These are phyloP conservation scores for Tetragonula carbonaria DNA, from an alignment of 2,888 invertebrate species.

Conservation along the genomic window DNA sequence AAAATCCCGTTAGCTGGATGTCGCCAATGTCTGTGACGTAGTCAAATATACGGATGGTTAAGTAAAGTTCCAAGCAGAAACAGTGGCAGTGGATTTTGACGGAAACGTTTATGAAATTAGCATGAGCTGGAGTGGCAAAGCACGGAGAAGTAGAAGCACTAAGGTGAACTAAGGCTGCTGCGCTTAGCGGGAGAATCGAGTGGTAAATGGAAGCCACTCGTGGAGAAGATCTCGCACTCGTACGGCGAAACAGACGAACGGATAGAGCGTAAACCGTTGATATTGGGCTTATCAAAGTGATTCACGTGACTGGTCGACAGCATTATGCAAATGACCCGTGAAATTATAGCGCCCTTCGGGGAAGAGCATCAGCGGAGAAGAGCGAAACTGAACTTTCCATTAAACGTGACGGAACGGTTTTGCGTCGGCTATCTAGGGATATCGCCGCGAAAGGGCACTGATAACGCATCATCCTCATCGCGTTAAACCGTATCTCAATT, in stretches of 20 bases:
- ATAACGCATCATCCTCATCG: conserved; percentile 31
- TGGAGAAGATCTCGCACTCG: conserved; percentile 22
- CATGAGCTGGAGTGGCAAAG: background rate
- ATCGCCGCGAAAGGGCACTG: conserved; percentile 27
- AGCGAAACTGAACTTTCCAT: conserved; percentile 62
- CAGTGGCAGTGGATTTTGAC: background rate
- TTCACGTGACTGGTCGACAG: conserved; percentile 65
- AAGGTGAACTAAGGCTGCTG: no score
- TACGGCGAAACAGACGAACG: conserved; percentile 55
- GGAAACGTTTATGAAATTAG: conserved; percentile 24
- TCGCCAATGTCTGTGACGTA: no score
- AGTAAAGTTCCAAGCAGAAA: background rate
- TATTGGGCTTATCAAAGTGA: conserved; percentile 72
- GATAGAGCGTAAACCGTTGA: conserved; percentile 65
- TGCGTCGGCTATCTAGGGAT: conserved; percentile 24
- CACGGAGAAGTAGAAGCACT: conserved; percentile 15
- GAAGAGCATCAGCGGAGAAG: conserved; percentile 53
- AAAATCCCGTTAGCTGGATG: no score
- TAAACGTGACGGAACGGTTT: conserved; percentile 61
- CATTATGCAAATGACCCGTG: conserved; percentile 70
- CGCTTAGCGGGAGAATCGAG: conserved; percentile 17
- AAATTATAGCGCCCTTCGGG: conserved; percentile 68
- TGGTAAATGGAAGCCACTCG: conserved; percentile 42
- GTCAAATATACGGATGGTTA: background rate
- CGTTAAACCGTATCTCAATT: conserved; percentile 9